Conservation (phyloP, 2,113 vertebrate genomes). For the Neopipo cinnamomea region DNA sequence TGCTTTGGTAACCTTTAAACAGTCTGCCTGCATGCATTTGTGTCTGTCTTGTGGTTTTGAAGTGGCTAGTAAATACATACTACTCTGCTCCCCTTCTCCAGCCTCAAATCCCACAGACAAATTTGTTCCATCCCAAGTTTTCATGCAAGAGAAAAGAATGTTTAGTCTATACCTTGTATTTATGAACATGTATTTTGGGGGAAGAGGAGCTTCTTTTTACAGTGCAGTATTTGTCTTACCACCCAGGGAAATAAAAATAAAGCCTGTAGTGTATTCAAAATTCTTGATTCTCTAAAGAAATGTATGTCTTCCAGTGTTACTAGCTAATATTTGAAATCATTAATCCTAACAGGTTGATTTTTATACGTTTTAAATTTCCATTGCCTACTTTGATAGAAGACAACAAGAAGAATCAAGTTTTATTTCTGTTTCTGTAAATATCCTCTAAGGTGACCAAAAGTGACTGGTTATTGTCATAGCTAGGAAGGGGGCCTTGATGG, state of each 20-base stretch:
- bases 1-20: constrained; percentile 8
- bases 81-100: neutral
- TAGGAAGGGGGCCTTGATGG: neutral
- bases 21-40: neutral
- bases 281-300: neutral
- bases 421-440: neutral
- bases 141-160: constrained; percentile 2
- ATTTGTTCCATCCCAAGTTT: neutral
- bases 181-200: neutral
- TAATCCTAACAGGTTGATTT: neutral
- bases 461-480: neutral
- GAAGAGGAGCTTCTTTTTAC: neutral
- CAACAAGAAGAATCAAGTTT: neutral
- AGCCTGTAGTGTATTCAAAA: neutral
- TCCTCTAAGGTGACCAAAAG: neutral
- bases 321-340: neutral
- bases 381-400: neutral
- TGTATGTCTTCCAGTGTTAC: neutral
- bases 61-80: neutral
- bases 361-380: neutral
- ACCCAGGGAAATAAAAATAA: neutral
- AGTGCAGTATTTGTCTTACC: neutral
- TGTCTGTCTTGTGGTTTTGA: neutral
- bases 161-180: neutral
- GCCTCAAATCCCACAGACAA: neutral